Percentiles rank a stretch among this genome's conserved stretches.
Evolutionary conservation across 2,797 vertebrate species (phyloP).

Genomic region (Labeo calbasu): DNA sequence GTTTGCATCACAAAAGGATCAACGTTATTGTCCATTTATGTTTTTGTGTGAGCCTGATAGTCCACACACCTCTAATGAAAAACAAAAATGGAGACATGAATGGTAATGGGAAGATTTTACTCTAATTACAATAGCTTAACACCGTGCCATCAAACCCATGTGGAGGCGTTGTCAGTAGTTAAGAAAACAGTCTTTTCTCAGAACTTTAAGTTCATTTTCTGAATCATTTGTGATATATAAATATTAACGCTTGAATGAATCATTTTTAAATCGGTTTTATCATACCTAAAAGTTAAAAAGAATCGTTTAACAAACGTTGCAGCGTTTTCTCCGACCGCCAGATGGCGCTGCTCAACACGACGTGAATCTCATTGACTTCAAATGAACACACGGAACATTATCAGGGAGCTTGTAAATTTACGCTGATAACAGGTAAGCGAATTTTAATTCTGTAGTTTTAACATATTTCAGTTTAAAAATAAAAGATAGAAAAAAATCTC

Average conservation of each 20-base stretch:
- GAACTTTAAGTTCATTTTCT: background rate
- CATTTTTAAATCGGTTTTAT: background rate
- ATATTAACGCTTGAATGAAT: background rate
- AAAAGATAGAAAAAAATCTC: no score
- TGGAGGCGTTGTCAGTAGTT: background rate
- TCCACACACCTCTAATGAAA: slow-evolving; percentile 25
- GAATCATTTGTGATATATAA: background rate
- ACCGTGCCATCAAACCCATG: background rate
- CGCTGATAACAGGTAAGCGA: background rate
- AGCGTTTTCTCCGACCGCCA: background rate
- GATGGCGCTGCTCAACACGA: background rate
- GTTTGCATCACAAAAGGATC: slow-evolving; percentile 16
- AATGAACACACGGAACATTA: background rate
- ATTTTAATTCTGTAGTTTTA: background rate
- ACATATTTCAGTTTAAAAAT: background rate
- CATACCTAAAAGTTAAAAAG: background rate
- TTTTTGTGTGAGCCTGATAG: slow-evolving; percentile 17
- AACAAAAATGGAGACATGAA: background rate
- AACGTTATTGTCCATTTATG: background rate
- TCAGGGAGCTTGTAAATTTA: background rate
- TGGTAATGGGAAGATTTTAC: background rate
- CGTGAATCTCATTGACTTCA: background rate
- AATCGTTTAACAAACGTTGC: background rate
- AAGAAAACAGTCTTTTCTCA: background rate
- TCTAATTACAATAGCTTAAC: slow-evolving; percentile 18